phyloP scores from a whole-genome alignment of 2,888 invertebrate species.

The Stenichneumon culpator region DNA sequence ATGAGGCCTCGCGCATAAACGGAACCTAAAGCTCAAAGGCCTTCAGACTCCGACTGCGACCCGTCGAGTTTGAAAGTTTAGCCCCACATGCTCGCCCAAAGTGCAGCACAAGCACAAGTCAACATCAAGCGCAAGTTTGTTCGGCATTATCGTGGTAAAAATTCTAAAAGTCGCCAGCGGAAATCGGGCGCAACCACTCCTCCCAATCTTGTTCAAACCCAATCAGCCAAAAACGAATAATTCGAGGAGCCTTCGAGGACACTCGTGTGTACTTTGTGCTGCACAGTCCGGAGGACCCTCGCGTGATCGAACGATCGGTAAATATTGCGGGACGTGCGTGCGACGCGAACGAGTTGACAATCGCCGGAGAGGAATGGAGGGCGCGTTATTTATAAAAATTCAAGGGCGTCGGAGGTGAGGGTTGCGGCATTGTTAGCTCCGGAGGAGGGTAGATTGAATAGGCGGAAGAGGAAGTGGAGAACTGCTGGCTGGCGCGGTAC shows the following conservation, averaged over 20 bases:
- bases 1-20: no score
- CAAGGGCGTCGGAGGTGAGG: constrained; percentile 50
- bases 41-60: background rate
- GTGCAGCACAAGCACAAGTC: background rate
- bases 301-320: constrained; percentile 19
- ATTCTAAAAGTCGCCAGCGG: background rate
- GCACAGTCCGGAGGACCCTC: background rate
- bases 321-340: constrained; percentile 6
- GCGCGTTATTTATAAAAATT: constrained; percentile 52
- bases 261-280: background rate
- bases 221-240: constrained; percentile 20
- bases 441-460: constrained; percentile 38
- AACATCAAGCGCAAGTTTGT: background rate
- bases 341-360: constrained; percentile 4
- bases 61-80: background rate
- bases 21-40: background rate
- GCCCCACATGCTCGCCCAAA: background rate
- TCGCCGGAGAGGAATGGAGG: background rate
- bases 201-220: background rate
- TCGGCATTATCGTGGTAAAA: background rate
- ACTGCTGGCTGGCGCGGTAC: background rate
- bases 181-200: background rate
- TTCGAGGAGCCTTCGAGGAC: constrained; percentile 2
- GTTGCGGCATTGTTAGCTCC: constrained; percentile 23
- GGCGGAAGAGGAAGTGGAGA: constrained; percentile 28